A percentile compares a stretch with the other conserved stretches of the same genome.
phyloP scores from a whole-genome alignment of 1,140 invertebrate genomes.

The Conus ventricosus region DNA sequence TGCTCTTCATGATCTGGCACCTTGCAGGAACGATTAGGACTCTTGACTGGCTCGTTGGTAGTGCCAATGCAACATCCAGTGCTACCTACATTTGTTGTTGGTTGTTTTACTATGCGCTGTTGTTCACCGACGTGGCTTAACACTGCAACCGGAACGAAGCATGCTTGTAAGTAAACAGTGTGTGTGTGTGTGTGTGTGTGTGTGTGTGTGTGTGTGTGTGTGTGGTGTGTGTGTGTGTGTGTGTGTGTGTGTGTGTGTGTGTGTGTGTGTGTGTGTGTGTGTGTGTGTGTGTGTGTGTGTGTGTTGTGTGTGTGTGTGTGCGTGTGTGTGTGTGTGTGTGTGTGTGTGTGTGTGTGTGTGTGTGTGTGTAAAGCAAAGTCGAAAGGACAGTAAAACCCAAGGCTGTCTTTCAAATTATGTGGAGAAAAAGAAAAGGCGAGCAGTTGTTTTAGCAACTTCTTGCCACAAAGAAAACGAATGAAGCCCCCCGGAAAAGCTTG shows the following conservation, averaged over 20 bases:
- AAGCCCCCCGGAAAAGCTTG: no score
- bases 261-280: background rate
- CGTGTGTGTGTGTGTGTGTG: slow-evolving; percentile 7
- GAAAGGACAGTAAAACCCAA: no score
- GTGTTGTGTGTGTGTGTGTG: background rate
- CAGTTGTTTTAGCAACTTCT: no score
- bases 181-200: background rate
- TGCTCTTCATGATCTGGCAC: no score
- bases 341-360: slow-evolving; percentile 7
- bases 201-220: background rate
- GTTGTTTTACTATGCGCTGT: background rate
- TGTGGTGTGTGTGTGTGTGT: background rate
- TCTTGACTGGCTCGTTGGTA: background rate
- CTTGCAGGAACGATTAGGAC: no score
- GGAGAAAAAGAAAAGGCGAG: no score
- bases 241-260: slow-evolving; percentile 13
- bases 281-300: slow-evolving; percentile 14
- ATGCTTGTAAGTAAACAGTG: background rate
- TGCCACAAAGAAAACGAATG: no score
- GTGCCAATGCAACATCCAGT: no score
- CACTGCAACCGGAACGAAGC: background rate
- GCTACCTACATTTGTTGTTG: no score
- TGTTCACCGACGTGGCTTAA: background rate
- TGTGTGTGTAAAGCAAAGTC: background rate
- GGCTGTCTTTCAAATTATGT: no score